Conservation (phyloP, 2,797 vertebrate species). For the Euthynnus affinis region DNA sequence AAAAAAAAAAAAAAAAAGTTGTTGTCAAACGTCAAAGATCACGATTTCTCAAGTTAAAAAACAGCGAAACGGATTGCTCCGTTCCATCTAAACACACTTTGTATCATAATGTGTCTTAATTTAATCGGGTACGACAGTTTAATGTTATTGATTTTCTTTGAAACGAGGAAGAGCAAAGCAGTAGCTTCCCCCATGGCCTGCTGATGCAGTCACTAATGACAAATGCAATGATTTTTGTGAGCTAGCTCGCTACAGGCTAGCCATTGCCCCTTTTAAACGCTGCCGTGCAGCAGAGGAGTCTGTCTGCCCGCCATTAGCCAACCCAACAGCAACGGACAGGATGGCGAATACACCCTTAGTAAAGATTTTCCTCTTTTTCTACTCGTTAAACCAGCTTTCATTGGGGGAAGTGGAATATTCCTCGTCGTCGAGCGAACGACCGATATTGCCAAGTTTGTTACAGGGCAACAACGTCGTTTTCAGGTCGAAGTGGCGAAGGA, state of each 20-base stretch:
- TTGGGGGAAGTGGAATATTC: conserved; percentile 72
- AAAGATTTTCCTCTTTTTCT: conserved; percentile 49
- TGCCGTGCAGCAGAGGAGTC: conserved; percentile 73
- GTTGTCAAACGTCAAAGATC: conserved; percentile 66
- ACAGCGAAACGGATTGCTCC: conserved; percentile 40
- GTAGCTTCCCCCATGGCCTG: conserved; percentile 61
- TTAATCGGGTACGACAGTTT: background rate
- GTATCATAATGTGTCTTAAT: background rate
- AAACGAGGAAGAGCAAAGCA: conserved; percentile 46
- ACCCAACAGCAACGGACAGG: conserved; percentile 79
- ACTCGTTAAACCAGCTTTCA: conserved; percentile 63
- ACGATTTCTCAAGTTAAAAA: conserved; percentile 47
- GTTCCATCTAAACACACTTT: conserved; percentile 22
- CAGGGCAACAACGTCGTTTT: conserved; percentile 68
- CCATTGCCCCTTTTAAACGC: conserved; percentile 86
- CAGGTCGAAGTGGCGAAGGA: conserved; percentile 79
- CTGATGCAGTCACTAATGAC: conserved; percentile 80
- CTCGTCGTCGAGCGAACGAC: conserved; percentile 73
- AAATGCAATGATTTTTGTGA: conserved; percentile 80
- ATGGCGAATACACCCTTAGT: conserved; percentile 77
- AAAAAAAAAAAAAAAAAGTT: conserved; percentile 69
- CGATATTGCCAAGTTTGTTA: conserved; percentile 62
- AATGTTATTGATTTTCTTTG: conserved; percentile 36
- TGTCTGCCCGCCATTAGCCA: conserved; percentile 84
- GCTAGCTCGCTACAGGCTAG: conserved; percentile 83